Conservation (phyloP, 2,113 vertebrate genomes). For the Rhineura floridana region DNA sequence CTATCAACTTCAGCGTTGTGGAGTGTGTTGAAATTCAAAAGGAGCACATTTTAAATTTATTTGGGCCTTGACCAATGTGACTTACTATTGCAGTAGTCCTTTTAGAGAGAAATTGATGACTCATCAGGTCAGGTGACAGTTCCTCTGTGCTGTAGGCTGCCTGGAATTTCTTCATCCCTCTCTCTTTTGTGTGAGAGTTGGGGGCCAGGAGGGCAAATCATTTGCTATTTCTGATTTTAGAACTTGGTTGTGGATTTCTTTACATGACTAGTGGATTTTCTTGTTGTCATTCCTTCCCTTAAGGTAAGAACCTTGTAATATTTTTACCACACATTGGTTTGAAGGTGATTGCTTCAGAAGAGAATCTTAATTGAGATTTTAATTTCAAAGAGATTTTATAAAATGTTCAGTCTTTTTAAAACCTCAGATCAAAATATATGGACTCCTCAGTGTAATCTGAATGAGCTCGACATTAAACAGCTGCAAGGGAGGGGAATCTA, state of each 20-base stretch:
- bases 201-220: constrained; percentile 17
- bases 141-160: constrained; percentile 52
- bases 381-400: neutral
- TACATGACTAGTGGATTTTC: constrained; percentile 31
- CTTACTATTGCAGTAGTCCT: constrained; percentile 65
- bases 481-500: neutral
- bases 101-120: constrained; percentile 64
- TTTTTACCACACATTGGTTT: neutral
- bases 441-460: neutral
- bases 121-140: constrained; percentile 72
- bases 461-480: neutral
- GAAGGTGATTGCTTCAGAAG: neutral
- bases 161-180: constrained; percentile 59
- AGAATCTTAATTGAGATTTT: constrained; percentile 10
- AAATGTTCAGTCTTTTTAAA: neutral
- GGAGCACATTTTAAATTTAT: neutral
- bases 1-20: neutral
- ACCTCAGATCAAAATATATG: neutral
- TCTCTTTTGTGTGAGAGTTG: constrained; percentile 33
- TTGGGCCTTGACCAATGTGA: constrained; percentile 24
- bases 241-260: constrained; percentile 41
- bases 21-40: neutral
- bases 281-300: constrained; percentile 14
- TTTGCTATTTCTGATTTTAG: constrained; percentile 16
- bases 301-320: constrained; percentile 49